These are phyloP conservation scores for Acrobasis suavella DNA, from an alignment of 2,888 invertebrate species.

Conservation along the genomic window DNA sequence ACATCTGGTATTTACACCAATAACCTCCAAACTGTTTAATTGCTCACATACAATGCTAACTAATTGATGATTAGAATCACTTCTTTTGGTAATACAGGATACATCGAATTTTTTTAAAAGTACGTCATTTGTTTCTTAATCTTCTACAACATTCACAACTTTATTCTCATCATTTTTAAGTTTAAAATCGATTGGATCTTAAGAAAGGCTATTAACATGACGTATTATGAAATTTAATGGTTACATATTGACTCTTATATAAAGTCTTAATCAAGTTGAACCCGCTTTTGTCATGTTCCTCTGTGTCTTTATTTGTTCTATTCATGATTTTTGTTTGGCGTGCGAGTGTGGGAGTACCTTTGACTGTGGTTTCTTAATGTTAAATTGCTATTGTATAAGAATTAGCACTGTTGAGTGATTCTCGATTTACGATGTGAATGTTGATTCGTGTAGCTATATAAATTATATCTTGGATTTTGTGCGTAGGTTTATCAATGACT, in stretches of 20 bases:
- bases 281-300: conserved; percentile 59
- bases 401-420: conserved; percentile 46
- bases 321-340: conserved; percentile 48
- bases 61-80: conserved; percentile 22
- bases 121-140: not conserved
- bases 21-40: conserved; percentile 6
- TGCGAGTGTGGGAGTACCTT: conserved; percentile 31
- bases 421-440: conserved; percentile 20
- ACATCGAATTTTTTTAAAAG: conserved; percentile 41
- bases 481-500: not conserved
- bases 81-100: conserved; percentile 6
- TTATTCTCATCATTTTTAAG: conserved; percentile 24
- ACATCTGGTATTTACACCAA: conserved; percentile 1
- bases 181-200: conserved; percentile 26
- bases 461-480: not conserved
- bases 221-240: conserved; percentile 47
- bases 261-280: conserved; percentile 67
- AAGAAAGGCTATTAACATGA: conserved; percentile 24
- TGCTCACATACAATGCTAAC: conserved; percentile 15
- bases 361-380: conserved; percentile 36
- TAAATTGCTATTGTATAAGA: conserved; percentile 40
- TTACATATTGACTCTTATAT: conserved; percentile 50
- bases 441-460: conserved; percentile 15
- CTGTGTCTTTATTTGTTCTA: conserved; percentile 50
- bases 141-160: not conserved